These are phyloP conservation scores for Bombus soroeensis DNA, from an alignment of 1,140 invertebrate species.

Conservation along the genomic window DNA sequence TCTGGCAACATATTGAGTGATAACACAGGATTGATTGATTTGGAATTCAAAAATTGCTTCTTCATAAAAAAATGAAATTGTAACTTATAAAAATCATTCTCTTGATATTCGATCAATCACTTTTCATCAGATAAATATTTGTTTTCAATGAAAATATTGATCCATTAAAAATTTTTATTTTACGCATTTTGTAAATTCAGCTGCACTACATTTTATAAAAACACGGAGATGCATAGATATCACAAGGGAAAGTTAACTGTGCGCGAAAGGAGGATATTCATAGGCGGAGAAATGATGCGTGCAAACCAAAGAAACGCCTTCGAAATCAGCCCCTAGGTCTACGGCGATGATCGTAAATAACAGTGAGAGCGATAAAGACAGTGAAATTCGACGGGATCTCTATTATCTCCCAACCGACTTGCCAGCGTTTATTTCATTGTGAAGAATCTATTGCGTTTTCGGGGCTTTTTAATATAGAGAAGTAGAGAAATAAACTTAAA, in stretches of 20 bases:
- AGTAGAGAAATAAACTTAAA: not conserved
- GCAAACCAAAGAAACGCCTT: not conserved
- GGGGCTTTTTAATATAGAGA: slow-evolving; percentile 1
- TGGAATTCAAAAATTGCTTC: no score
- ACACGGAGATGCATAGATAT: not conserved
- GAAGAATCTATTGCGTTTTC: not conserved
- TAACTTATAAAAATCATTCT: no score
- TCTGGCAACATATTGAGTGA: no score
- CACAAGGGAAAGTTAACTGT: not conserved
- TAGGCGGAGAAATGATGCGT: not conserved
- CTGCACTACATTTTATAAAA: no score
- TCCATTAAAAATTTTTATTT: no score
- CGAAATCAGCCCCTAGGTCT: not conserved
- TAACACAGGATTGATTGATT: no score
- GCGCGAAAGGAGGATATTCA: not conserved
- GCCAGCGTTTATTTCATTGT: slow-evolving; percentile 3
- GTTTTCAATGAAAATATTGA: no score
- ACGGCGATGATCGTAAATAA: not conserved
- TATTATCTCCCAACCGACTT: not conserved
- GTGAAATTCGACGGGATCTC: not conserved
- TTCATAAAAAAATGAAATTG: no score
- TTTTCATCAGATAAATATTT: no score
- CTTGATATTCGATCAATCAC: no score
- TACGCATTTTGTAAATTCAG: no score
- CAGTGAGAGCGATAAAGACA: not conserved